Base-by-base conservation (phyloP, 53 echinoderm and acorn worm genomes). In the Luidia sarsii region DNA sequence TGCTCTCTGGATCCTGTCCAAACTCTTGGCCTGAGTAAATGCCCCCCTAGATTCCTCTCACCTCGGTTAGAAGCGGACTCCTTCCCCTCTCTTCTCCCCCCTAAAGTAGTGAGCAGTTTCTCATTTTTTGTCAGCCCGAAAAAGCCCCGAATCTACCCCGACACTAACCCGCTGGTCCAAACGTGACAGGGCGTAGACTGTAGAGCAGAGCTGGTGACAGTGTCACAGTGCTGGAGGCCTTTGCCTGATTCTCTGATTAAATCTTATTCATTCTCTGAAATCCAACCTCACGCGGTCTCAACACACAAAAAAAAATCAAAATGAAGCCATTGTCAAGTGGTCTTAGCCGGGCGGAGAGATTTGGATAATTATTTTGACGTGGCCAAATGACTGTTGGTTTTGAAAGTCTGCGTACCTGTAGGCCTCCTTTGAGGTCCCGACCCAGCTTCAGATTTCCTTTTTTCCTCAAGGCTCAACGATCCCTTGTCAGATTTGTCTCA, bases 361-460 rank as follows among this genome's bases (percentile, higher is more conserved):
- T 57, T 1, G 1, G 29, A 20, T 43, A 77, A 77, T 77, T 77
- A 77, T 32, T 77, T 60, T 77, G 77, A 77, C 77, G 33, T 77
- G 60, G 45, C 46, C 45, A 60, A 77, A 60, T 77, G 77, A 48
- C 46, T 59, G 59, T 77, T 46, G 77, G 46, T 77, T 77, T 67
- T 65, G n/a, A n/a, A 77, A 43, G 34, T 57, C 23, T 14, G 9
- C 36, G 73, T 36, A 23, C 0, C 38, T 36, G 16, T 39, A 28
- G 39, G 14, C 1, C 13, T 41, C 1, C 41, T 39, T 67, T 24
- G 11, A 14, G 25, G 43, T 45, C 67, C 32, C 10, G 27, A 67
- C 45, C 67, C 32, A 67, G 67, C 43, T 67, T 64, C 38, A 19
- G 4, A 15, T 54, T 54, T 54, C 20, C 19, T 5, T 54, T 14